Base-by-base conservation (phyloP, 2,113 vertebrate species). In the Parus major region DNA sequence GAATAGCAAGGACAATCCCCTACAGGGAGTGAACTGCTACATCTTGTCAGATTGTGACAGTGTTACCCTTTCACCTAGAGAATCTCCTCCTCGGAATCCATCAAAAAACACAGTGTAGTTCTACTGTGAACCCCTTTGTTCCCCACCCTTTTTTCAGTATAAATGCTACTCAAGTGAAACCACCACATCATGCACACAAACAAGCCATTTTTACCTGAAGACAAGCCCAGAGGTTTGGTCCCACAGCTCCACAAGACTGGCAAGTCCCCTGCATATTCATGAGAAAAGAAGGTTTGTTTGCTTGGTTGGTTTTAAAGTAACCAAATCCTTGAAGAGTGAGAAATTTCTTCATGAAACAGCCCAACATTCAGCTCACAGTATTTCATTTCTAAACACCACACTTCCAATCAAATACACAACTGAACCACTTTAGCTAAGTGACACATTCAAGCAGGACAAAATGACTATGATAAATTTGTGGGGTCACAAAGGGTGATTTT, bases 211-310 rank as follows among this genome's bases (percentile, higher is more conserved):
- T 97, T 98, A 99, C 99, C 99, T 99, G 99, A 70, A 99, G 98
- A 98, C 99, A 99, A 81, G 99, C 99, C 99, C 99, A 99, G 47
- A 99, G 98, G 96, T 99, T 99, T 53, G 99, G 99, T 87, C 99
- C 99, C 56, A 98, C 98, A 13, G 98, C 99, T 60, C 99, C 99
- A 90, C 99, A 99, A 5, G 99, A 99, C 95, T 99, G 99, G 95
- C 99, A 99, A 59, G 98, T 98, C 53, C 99, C 99, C 99, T 99
- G 93, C 16, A 95, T 44, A 71, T 59, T 55, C 39, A 89, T 16
- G 7, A 79, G 7, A 61, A 90, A 86, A 92, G 49, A 86, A 90
- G 35, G 35, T 39, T 57, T 21, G 65, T 82, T 95, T 73, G 57
- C 44, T 72, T 87, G 81, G 7, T 35, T 84, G 60, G 9, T 56